Evolutionary conservation across 2,797 vertebrate species (phyloP).

Genomic region (Parauchenoglanis ngamensis): DNA sequence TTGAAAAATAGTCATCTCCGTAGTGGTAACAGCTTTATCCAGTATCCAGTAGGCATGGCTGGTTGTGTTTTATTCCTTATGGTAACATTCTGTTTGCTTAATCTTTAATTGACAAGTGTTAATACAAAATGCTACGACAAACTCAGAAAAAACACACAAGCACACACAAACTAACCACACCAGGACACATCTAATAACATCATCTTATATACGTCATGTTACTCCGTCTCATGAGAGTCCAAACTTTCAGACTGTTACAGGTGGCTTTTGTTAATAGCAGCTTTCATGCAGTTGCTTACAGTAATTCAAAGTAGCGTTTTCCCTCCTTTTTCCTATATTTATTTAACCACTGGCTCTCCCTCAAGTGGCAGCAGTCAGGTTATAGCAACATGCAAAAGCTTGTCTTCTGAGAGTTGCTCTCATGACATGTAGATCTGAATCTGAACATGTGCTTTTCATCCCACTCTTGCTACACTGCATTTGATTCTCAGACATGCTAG

Average conservation of each 20-base stretch:
- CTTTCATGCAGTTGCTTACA: slow-evolving; percentile 41
- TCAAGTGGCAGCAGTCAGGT: slow-evolving; percentile 35
- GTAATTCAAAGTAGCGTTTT: slow-evolving; percentile 33
- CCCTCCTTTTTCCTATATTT: slow-evolving; percentile 36
- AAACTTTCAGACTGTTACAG: slow-evolving; percentile 17
- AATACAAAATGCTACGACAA: not conserved
- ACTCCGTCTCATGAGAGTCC: slow-evolving; percentile 6
- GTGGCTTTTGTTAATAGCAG: slow-evolving; percentile 44
- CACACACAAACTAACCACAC: not conserved
- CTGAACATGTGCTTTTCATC: slow-evolving; percentile 38
- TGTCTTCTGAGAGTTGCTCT: slow-evolving; percentile 1
- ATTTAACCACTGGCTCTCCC: slow-evolving; percentile 24
- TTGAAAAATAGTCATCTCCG: too few relatives aligned
- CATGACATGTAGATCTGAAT: slow-evolving; percentile 30
- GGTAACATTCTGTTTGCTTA: not conserved
- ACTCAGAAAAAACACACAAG: not conserved
- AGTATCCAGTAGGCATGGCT: not conserved
- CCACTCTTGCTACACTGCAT: slow-evolving; percentile 32
- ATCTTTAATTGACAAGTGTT: not conserved
- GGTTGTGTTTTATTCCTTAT: not conserved
- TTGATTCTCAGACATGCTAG: slow-evolving; percentile 42
- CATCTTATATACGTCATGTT: not conserved
- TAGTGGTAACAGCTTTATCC: not conserved
- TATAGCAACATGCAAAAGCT: slow-evolving; percentile 27
- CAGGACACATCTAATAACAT: slow-evolving; percentile 26